Conservation (phyloP, 1,140 invertebrate species). For the Oppia nitens region DNA sequence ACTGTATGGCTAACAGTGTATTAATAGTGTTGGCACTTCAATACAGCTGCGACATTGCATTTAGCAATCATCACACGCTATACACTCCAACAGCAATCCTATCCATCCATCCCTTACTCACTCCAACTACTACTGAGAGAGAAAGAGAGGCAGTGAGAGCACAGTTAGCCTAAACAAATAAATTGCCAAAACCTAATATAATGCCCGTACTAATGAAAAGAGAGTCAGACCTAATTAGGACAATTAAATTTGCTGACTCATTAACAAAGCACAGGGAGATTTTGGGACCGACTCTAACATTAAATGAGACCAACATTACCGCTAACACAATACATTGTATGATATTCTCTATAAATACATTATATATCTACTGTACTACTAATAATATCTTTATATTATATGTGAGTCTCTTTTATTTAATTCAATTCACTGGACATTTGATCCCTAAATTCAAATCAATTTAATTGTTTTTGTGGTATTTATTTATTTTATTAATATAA, state of each 20-base stretch:
- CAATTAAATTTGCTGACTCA: neutral
- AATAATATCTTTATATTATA: no score
- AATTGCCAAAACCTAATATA: neutral
- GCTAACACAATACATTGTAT: no score
- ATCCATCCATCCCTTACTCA: neutral
- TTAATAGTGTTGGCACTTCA: neutral
- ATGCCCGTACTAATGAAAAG: neutral
- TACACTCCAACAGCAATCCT: neutral
- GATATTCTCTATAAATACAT: no score
- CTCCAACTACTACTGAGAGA: no score
- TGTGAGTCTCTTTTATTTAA: no score
- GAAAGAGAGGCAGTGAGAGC: no score
- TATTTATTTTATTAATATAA: no score
- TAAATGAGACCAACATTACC: no score
- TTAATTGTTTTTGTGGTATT: no score
- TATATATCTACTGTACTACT: no score
- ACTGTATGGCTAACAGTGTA: neutral
- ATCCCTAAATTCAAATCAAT: no score
- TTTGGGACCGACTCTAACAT: neutral
- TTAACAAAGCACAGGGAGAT: neutral
- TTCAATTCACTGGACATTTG: no score
- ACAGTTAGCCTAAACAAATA: neutral
- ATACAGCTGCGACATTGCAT: neutral
- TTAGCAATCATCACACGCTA: neutral
- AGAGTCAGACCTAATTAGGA: neutral